These are phyloP conservation scores for Elephas maximus DNA, from an alignment of 2,113 vertebrate species.

Conservation along the genomic window DNA sequence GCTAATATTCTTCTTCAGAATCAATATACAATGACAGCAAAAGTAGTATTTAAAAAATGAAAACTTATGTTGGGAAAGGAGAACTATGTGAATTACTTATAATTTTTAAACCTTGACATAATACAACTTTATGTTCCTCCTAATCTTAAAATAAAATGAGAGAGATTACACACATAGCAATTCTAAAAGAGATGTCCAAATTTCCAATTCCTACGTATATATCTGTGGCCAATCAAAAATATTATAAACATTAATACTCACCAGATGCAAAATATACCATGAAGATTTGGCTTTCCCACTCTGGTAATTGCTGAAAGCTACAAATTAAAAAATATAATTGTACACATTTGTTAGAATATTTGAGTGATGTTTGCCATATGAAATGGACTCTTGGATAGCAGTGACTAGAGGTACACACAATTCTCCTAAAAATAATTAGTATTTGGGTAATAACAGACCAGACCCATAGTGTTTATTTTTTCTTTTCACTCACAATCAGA, in stretches of 20 bases:
- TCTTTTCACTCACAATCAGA: not conserved
- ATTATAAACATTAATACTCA: slow-evolving; percentile 27
- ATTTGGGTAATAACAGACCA: not conserved
- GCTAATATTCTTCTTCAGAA: slow-evolving; percentile 27
- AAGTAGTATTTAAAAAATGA: not conserved
- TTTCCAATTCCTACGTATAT: not conserved
- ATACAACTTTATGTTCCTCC: not conserved
- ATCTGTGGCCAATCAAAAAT: not conserved
- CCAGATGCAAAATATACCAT: not conserved
- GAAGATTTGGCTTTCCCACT: not conserved
- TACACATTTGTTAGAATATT: not conserved
- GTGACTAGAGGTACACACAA: not conserved
- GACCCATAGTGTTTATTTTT: not conserved
- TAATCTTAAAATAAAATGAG: slow-evolving; percentile 23
- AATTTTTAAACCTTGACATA: slow-evolving; percentile 24
- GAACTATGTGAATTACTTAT: not conserved
- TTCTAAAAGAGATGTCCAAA: not conserved
- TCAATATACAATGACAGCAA: not conserved
- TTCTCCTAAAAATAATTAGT: slow-evolving; percentile 45
- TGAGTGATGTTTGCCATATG: not conserved
- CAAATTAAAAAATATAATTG: slow-evolving; percentile 49
- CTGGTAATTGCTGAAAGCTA: slow-evolving; percentile 9
- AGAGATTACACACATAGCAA: not conserved
- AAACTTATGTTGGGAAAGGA: not conserved
- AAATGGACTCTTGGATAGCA: not conserved